Evolutionary conservation across 2,113 vertebrate genomes (phyloP).

Genomic region (Carollia perspicillata): DNA sequence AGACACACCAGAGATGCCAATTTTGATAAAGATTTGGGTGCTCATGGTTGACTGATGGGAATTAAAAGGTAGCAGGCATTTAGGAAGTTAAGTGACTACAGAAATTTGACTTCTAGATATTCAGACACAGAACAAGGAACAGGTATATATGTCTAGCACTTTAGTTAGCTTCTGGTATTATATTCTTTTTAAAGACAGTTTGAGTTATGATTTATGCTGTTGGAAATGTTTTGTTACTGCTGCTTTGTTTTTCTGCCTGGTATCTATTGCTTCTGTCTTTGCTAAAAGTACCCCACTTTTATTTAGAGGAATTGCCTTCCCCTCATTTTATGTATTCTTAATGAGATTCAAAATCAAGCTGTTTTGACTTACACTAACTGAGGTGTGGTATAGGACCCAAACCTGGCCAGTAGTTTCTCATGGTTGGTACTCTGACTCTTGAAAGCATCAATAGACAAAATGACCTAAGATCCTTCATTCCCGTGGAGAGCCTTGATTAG

Average conservation of each 20-base stretch:
- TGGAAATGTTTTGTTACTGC: background rate
- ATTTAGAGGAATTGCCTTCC: background rate
- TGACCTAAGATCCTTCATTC: background rate
- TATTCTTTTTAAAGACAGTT: background rate
- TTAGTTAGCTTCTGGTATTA: background rate
- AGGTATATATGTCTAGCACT: background rate
- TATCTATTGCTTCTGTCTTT: background rate
- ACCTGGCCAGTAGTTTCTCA: background rate
- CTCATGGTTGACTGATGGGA: background rate
- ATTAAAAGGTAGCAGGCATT: background rate
- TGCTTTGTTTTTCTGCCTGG: background rate
- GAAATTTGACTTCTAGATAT: background rate
- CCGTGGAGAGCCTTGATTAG: background rate
- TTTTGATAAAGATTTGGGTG: background rate
- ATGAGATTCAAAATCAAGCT: conserved; percentile 20
- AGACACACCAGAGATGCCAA: background rate
- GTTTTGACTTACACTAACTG: background rate
- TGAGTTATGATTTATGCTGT: background rate
- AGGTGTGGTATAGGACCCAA: background rate
- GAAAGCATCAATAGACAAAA: conserved; percentile 12
- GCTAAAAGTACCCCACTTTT: background rate
- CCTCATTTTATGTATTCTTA: background rate
- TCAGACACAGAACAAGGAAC: background rate
- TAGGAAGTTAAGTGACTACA: background rate
- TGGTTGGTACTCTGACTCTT: background rate